A percentile compares a stretch with the other conserved stretches of the same genome.
phyloP scores from a whole-genome alignment of 1,140 invertebrate genomes.

The Periplaneta americana region DNA sequence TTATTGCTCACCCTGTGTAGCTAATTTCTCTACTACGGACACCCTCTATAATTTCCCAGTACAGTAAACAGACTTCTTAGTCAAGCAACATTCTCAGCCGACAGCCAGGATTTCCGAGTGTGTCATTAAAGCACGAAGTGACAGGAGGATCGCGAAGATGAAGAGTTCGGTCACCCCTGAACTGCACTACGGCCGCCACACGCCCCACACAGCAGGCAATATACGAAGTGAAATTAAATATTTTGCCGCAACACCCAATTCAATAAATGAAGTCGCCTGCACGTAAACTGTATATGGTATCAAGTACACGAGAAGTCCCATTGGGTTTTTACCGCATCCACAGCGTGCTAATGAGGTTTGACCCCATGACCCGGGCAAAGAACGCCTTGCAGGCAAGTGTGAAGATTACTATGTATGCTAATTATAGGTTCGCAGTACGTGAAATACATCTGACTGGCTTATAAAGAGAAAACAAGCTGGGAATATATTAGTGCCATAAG shows the following conservation, averaged over 20 bases:
- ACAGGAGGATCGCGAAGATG: no score
- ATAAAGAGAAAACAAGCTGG: background rate
- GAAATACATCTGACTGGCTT: background rate
- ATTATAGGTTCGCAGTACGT: background rate
- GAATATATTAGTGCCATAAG: background rate
- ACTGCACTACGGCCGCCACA: background rate
- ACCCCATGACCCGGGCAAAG: background rate
- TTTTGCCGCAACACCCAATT: background rate
- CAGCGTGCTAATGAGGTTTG: background rate
- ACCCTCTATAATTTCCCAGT: no score
- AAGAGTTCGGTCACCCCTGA: background rate
- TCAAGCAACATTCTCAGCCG: no score
- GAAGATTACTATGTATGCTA: background rate
- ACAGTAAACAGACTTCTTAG: no score
- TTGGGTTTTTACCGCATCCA: background rate
- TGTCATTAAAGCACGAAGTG: no score
- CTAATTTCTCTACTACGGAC: no score
- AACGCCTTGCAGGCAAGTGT: background rate
- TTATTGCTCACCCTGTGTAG: no score
- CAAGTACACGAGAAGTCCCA: background rate
- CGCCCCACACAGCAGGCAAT: background rate
- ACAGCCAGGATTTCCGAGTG: no score
- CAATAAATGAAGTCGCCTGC: background rate
- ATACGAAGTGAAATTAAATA: background rate
- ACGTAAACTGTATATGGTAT: background rate